Evolutionary conservation across 2,888 invertebrate species (phyloP).

Genomic region (Anagyrus pseudococci): DNA sequence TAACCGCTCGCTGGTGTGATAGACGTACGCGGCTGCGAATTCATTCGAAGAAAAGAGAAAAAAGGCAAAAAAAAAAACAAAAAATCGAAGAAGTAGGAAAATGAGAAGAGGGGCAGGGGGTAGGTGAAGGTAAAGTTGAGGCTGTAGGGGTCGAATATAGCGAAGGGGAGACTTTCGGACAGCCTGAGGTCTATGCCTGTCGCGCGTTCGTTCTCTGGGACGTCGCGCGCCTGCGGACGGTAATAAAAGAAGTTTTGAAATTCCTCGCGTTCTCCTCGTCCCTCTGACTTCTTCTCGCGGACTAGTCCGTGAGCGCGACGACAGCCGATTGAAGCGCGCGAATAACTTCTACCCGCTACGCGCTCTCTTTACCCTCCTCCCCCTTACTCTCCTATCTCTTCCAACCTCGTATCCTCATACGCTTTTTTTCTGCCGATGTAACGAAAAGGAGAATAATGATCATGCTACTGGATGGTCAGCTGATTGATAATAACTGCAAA

Average conservation of each 20-base stretch:
- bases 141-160: not conserved
- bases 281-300: not conserved
- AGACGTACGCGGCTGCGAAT: too few relatives aligned
- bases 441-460: too few relatives aligned
- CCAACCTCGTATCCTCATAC: not conserved
- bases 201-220: slow-evolving; percentile 11
- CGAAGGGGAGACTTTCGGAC: slow-evolving; percentile 22
- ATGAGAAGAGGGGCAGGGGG: too few relatives aligned
- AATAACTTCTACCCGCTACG: slow-evolving; percentile 21
- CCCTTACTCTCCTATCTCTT: not conserved
- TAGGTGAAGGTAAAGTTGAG: not conserved
- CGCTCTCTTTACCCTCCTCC: slow-evolving; percentile 1
- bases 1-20: too few relatives aligned
- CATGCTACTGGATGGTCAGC: slow-evolving; percentile 21
- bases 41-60: too few relatives aligned
- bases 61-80: too few relatives aligned
- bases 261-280: slow-evolving; percentile 9
- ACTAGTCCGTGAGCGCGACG: not conserved
- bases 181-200: slow-evolving; percentile 24
- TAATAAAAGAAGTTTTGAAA: slow-evolving; percentile 36
- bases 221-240: slow-evolving; percentile 13
- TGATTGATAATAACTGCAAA: too few relatives aligned
- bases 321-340: slow-evolving; percentile 32
- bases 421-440: not conserved
- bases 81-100: too few relatives aligned